Base-by-base conservation (phyloP, 2,888 invertebrate genomes). In the Habrosyne pyritoides region DNA sequence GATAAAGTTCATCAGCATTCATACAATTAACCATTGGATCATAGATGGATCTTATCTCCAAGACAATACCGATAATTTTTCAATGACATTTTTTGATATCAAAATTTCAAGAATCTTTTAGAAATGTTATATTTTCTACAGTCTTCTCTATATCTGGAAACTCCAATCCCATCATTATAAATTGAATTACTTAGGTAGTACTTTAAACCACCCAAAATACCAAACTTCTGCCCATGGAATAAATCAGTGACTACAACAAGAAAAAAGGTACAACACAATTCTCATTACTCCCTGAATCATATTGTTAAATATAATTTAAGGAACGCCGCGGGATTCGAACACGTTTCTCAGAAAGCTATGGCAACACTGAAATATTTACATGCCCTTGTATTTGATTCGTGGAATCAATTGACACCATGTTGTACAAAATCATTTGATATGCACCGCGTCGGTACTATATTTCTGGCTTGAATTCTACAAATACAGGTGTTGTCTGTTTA, bases 341-440 rank as follows among this genome's bases (percentile, higher is more conserved):
- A 30, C 42, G 18, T 42, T 50, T 50, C 50, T 10, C 18, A 8
- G 50, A 50, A 50, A 10, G 28, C 26, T 24, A n/a, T n/a, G n/a
- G 12, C 22, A 47, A 47, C 47, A 24, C 22, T 2, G 26, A 60
- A 48, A 53, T 46, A 36, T 8, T 30, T 46, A 47, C 47, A 54
- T 36, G 53, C 14, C 33, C 55, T 47, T 53, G 53, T 28, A 30
- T 53, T 53, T 47, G 46, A 47, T 53, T 53, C 53, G 28, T 26
- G 47, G 53, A 47, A 53, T 47, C 28, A 28, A 21, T 50, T 28
- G 28, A 21, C 28, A 50, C 28, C 28, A 26, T 49, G 14, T 21
- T 26, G 49, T 36, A 36, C 14, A 2, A 42, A 42, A 42, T 42
- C 42, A 42, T 42, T 42, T 14, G 1, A 18, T 18, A 42, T 42